Percentiles rank a stretch among this genome's conserved stretches.
These are phyloP conservation scores for Poecilia picta DNA, from an alignment of 2,797 vertebrate species.

Conservation along the genomic window DNA sequence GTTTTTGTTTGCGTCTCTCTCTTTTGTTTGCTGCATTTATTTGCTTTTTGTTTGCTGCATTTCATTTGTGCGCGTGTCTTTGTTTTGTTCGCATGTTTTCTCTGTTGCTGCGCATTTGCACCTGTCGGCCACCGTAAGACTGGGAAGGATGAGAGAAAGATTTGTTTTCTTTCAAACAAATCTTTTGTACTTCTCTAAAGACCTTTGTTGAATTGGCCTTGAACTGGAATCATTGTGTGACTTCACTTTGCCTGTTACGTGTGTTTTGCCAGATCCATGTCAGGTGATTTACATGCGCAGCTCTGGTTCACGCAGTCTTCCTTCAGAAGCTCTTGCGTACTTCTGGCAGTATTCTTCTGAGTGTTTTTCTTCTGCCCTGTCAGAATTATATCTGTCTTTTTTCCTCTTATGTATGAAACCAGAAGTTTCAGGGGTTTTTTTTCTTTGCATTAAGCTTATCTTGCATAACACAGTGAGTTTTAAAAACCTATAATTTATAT, in stretches of 20 bases:
- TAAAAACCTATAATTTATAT: not conserved
- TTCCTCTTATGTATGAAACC: not conserved
- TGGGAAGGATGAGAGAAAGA: not conserved
- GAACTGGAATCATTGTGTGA: not conserved
- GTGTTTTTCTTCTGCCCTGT: no score
- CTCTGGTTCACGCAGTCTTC: not conserved
- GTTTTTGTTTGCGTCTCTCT: no score
- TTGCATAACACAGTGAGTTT: not conserved
- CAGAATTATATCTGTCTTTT: not conserved
- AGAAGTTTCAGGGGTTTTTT: not conserved
- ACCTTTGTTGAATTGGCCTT: not conserved
- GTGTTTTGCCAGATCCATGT: not conserved
- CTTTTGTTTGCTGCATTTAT: no score
- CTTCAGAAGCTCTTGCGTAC: not conserved
- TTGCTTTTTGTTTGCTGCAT: no score
- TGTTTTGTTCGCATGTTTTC: no score
- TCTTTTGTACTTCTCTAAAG: not conserved
- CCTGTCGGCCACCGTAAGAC: no score
- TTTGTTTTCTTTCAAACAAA: not conserved
- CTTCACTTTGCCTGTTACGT: conserved; percentile 1
- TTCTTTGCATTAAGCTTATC: not conserved
- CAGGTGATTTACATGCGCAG: not conserved
- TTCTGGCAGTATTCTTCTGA: not conserved
- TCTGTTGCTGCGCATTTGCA: no score
- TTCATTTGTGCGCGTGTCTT: no score